A percentile compares a stretch with the other conserved stretches of the same genome.
phyloP scores from a whole-genome alignment of 1,140 invertebrate species.

The Ectropis grisescens region DNA sequence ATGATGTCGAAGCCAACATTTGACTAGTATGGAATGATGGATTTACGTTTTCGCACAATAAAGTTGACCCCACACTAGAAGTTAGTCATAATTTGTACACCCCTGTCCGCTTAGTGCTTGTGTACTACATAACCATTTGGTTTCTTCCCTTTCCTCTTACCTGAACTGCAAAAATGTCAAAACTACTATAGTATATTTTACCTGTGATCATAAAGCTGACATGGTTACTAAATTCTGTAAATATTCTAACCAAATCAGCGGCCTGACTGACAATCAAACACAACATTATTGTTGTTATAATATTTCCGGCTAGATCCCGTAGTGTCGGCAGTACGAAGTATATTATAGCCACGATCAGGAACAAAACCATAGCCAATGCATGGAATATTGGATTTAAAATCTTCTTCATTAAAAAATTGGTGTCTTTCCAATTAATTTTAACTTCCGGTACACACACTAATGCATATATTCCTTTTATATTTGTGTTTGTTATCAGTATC shows the following conservation, averaged over 20 bases:
- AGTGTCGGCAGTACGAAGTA: slow-evolving; percentile 88
- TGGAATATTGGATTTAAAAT: slow-evolving; percentile 83
- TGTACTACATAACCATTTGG: too few relatives aligned
- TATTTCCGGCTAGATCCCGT: slow-evolving; percentile 85
- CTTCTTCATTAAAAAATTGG: slow-evolving; percentile 79
- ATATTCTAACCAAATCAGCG: slow-evolving; percentile 83
- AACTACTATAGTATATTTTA: too few relatives aligned
- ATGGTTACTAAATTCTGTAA: slow-evolving; percentile 84
- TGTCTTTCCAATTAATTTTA: slow-evolving; percentile 76
- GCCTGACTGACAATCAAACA: slow-evolving; percentile 82
- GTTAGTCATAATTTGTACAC: too few relatives aligned
- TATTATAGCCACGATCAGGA: slow-evolving; percentile 81
- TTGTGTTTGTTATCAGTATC: slow-evolving; percentile 53
- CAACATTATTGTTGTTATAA: slow-evolving; percentile 82
- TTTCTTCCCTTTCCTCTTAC: too few relatives aligned
- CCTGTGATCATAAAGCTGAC: slow-evolving; percentile 83
- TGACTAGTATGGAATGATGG: too few relatives aligned
- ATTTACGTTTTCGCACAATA: too few relatives aligned
- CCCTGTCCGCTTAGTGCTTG: too few relatives aligned
- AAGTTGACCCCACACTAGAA: too few relatives aligned
- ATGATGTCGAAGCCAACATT: too few relatives aligned
- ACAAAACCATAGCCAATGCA: slow-evolving; percentile 77
- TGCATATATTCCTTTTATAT: slow-evolving; percentile 74
- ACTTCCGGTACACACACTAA: slow-evolving; percentile 81
- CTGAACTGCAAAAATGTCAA: too few relatives aligned